phyloP scores from a whole-genome alignment of 2,888 invertebrate species.

The Pyralis farinalis region DNA sequence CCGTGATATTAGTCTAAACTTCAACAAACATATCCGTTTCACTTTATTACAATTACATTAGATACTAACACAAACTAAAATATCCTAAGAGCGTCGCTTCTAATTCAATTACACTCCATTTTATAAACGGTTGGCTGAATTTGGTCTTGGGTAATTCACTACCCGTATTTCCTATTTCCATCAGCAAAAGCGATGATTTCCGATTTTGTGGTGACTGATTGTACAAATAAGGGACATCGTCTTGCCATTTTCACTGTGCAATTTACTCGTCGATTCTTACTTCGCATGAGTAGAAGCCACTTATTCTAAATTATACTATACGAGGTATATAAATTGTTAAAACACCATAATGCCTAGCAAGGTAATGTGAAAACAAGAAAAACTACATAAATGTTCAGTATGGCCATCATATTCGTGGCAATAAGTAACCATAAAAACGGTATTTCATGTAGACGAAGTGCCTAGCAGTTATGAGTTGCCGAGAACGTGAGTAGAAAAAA shows the following conservation, averaged over 20 bases:
- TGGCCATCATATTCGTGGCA: slow-evolving; percentile 51
- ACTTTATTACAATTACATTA: no score
- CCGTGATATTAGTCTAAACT: no score
- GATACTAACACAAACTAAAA: neutral
- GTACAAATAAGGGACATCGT: slow-evolving; percentile 9
- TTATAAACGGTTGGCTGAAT: neutral
- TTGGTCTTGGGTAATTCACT: slow-evolving; percentile 9
- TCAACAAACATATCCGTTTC: no score
- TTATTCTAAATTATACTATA: neutral
- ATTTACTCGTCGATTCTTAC: slow-evolving; percentile 6
- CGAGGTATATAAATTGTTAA: neutral
- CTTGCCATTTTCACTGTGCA: slow-evolving; percentile 16
- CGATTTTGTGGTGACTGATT: slow-evolving; percentile 17
- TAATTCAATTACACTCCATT: neutral
- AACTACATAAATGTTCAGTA: slow-evolving; percentile 46
- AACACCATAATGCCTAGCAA: slow-evolving; percentile 1
- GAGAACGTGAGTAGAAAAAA: slow-evolving; percentile 4
- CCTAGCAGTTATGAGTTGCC: slow-evolving; percentile 49
- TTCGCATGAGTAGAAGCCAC: neutral
- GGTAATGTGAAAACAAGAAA: slow-evolving; percentile 36
- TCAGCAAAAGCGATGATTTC: slow-evolving; percentile 13
- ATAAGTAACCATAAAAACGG: slow-evolving; percentile 67
- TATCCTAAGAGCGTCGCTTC: neutral
- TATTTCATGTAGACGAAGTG: slow-evolving; percentile 65
- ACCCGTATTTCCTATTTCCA: slow-evolving; percentile 12